phyloP scores from a whole-genome alignment of 2,888 invertebrate species.

The Caradrina kadenii region DNA sequence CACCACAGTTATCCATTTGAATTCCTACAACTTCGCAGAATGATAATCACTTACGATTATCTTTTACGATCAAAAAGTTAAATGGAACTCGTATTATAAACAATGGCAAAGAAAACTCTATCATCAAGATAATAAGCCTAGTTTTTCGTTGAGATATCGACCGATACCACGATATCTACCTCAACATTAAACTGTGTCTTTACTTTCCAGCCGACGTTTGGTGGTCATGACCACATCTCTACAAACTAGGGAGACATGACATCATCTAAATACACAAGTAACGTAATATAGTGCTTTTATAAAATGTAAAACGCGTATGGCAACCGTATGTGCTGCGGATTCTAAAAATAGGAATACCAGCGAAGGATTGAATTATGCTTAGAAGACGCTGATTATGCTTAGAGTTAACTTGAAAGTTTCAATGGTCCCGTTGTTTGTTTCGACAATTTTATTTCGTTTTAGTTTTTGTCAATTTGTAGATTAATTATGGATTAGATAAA shows the following conservation, averaged over 20 bases:
- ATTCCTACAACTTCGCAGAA: conserved; percentile 25
- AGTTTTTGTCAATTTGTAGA: not conserved
- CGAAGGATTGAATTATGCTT: conserved; percentile 36
- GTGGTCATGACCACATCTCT: conserved; percentile 41
- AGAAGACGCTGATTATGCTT: conserved; percentile 36
- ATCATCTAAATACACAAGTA: conserved; percentile 65
- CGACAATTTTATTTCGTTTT: not conserved
- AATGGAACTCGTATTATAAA: conserved; percentile 25
- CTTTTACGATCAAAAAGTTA: conserved; percentile 19
- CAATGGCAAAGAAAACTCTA: conserved; percentile 14
- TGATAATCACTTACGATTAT: conserved; percentile 30
- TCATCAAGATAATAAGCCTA: conserved; percentile 9
- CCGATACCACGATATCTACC: not conserved
- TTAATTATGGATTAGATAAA: no score
- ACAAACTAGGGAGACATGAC: conserved; percentile 61
- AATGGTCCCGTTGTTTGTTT: conserved; percentile 7
- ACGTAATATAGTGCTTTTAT: conserved; percentile 43
- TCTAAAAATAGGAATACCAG: conserved; percentile 57
- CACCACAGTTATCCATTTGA: conserved; percentile 31
- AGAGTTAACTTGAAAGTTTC: conserved; percentile 12
- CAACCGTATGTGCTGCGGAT: conserved; percentile 60
- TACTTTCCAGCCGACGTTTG: conserved; percentile 18
- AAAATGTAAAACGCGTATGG: conserved; percentile 60
- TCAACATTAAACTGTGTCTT: conserved; percentile 4
- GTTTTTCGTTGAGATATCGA: conserved; percentile 10